Percentiles rank a stretch among this genome's conserved stretches.
phyloP scores from a whole-genome alignment of 1,140 invertebrate species.

The Rhopalosiphum maidis region DNA sequence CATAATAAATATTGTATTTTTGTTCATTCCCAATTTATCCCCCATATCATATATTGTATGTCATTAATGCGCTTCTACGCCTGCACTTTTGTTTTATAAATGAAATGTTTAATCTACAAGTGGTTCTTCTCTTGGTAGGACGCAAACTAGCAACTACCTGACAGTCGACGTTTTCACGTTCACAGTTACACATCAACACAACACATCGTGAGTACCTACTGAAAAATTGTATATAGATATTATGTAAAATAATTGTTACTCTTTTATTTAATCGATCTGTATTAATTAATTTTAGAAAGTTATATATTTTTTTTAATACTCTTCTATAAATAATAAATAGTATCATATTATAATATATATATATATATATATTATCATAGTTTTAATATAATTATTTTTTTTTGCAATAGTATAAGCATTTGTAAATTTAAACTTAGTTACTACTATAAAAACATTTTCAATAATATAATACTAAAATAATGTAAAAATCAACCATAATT shows the following conservation, averaged over 20 bases:
- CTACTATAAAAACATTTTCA: background rate
- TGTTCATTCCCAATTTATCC: background rate
- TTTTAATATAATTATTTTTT: background rate
- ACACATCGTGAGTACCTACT: constrained; percentile 29
- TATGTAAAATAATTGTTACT: background rate
- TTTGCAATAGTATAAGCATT: background rate
- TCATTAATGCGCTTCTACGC: constrained; percentile 31
- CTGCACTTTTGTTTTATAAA: constrained; percentile 48
- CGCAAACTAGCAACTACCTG: constrained; percentile 45
- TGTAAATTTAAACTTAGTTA: background rate
- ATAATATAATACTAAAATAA: background rate
- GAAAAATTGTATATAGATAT: background rate
- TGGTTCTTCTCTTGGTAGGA: constrained; percentile 48
- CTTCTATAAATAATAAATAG: background rate
- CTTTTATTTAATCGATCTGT: background rate
- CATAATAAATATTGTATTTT: background rate
- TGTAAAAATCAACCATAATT: background rate
- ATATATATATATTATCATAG: background rate
- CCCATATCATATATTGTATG: background rate
- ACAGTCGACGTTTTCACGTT: constrained; percentile 54
- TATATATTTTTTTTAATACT: background rate
- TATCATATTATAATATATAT: background rate
- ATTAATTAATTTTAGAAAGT: background rate
- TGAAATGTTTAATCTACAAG: constrained; percentile 54
- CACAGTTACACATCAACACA: constrained; percentile 46